Conservation (phyloP, 1,140 invertebrate species). For the Nomia melanderi region DNA sequence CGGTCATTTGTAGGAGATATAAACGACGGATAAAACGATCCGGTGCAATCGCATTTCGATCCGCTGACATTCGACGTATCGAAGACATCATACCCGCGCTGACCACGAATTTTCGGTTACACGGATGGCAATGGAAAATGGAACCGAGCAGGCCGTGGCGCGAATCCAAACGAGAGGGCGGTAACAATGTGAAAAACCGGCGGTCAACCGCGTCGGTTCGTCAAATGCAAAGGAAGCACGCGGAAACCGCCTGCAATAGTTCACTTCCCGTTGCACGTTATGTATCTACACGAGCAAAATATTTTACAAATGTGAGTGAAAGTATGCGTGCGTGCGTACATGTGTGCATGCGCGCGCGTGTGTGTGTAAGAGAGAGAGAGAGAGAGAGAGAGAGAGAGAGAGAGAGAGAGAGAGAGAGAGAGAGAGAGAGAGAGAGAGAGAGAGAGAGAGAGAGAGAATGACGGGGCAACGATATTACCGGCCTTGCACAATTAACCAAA, state of each 20-base stretch:
- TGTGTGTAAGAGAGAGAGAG: too few relatives aligned
- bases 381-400: too few relatives aligned
- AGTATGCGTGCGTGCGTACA: too few relatives aligned
- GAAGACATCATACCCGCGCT: conserved; percentile 29
- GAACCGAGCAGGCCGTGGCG: conserved; percentile 21
- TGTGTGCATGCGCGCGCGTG: too few relatives aligned
- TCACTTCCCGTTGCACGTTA: not conserved
- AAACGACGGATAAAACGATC: conserved; percentile 41
- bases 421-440: too few relatives aligned
- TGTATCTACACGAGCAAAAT: not conserved
- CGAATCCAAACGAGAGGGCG: conserved; percentile 36
- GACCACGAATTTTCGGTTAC: conserved; percentile 48
- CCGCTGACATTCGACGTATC: conserved; percentile 25
- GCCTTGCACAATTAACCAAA: too few relatives aligned
- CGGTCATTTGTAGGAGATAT: conserved; percentile 23
- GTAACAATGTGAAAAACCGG: conserved; percentile 37
- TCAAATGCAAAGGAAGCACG: conserved; percentile 3
- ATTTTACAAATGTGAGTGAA: not conserved
- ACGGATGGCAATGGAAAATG: conserved; percentile 34
- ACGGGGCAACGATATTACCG: too few relatives aligned
- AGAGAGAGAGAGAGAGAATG: too few relatives aligned
- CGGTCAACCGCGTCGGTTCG: conserved; percentile 18
- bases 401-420: too few relatives aligned
- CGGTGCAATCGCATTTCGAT: conserved; percentile 40
- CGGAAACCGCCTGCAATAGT: too few relatives aligned